A percentile compares a stretch with the other conserved stretches of the same genome.
These are phyloP conservation scores for Pangasianodon hypophthalmus DNA, from an alignment of 2,113 vertebrate genomes.

Conservation along the genomic window DNA sequence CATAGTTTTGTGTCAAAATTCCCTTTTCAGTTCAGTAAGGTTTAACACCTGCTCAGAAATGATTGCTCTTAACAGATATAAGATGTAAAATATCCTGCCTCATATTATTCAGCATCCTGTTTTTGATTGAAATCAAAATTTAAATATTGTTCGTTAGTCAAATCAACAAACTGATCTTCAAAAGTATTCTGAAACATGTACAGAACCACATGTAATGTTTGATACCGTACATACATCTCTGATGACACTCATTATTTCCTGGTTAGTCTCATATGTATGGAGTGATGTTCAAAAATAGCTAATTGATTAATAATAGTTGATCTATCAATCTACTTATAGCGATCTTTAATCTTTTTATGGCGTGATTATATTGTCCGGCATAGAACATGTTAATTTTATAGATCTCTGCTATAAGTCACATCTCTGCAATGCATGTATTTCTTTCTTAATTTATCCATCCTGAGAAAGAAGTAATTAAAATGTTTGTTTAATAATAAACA, in stretches of 20 bases:
- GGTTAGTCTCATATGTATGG: slow-evolving; percentile 31
- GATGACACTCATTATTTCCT: slow-evolving; percentile 13
- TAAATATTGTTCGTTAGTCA: not conserved
- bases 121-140: not conserved
- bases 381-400: no score
- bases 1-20: not conserved
- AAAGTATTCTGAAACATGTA: not conserved
- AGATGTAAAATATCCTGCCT: not conserved
- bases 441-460: no score
- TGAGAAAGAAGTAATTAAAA: no score
- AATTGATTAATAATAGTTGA: not conserved
- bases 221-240: not conserved
- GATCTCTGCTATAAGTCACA: no score
- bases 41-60: not conserved
- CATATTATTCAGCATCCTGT: not conserved
- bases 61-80: not conserved
- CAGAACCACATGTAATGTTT: not conserved
- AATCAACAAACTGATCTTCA: not conserved
- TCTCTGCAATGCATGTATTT: not conserved
- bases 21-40: not conserved
- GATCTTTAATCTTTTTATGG: not conserved
- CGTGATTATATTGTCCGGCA: no score
- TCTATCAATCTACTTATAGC: not conserved
- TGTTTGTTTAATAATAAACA: no score
- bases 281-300: not conserved